Percentiles rank a stretch among this genome's conserved stretches.
Evolutionary conservation across 2,888 invertebrate genomes (phyloP).

Genomic region (Tetragonula carbonaria): DNA sequence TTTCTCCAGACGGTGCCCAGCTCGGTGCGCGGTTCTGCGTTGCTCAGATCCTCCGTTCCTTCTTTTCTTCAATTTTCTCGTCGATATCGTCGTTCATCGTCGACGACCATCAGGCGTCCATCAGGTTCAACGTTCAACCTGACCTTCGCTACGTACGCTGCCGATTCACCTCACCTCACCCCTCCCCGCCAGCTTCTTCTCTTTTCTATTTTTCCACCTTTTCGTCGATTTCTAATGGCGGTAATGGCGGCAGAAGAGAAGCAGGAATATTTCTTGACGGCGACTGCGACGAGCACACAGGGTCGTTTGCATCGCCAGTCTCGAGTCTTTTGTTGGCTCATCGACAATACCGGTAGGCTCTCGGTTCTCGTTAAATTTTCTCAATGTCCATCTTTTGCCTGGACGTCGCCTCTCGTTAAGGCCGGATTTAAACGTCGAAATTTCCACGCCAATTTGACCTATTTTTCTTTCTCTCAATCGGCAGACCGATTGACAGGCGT

Average conservation of each 20-base stretch:
- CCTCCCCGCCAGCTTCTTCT: too few relatives aligned
- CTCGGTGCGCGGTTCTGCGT: neutral
- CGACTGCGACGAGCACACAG: neutral
- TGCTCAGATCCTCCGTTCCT: neutral
- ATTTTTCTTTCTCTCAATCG: neutral
- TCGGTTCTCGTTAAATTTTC: constrained; percentile 26
- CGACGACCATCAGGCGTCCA: neutral
- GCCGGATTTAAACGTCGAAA: neutral
- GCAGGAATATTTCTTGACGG: constrained; percentile 61
- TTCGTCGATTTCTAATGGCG: neutral
- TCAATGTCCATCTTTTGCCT: constrained; percentile 12
- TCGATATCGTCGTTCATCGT: too few relatives aligned
- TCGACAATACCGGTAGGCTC: constrained; percentile 1
- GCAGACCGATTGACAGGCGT: neutral
- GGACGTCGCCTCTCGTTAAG: neutral
- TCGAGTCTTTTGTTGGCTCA: constrained; percentile 14
- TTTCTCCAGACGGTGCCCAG: constrained; percentile 9
- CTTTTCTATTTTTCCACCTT: neutral
- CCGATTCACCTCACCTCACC: too few relatives aligned
- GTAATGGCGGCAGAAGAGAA: constrained; percentile 41
- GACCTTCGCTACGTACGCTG: neutral
- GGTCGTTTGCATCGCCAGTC: neutral
- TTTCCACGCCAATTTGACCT: constrained; percentile 11
- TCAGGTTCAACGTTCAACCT: neutral
- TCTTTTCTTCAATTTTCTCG: too few relatives aligned